Evolutionary conservation across 2,113 vertebrate genomes (phyloP).

Genomic region (Oreocharis arfaki): DNA sequence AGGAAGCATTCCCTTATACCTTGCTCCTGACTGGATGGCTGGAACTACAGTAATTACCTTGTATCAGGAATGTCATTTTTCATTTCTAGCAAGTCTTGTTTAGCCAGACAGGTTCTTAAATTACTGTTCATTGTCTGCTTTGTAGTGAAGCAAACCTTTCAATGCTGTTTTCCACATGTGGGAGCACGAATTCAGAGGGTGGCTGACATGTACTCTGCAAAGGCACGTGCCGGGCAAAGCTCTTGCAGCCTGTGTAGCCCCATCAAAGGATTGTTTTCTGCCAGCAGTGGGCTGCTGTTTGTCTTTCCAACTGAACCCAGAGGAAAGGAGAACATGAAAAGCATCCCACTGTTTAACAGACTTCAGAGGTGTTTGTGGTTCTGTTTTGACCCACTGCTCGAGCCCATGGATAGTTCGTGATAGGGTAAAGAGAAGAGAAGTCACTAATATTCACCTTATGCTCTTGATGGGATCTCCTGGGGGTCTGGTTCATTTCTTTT

Average conservation of each 20-base stretch:
- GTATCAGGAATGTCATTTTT: conserved; percentile 39
- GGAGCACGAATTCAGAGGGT: not conserved
- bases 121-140: conserved; percentile 7
- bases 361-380: not conserved
- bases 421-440: not conserved
- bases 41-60: conserved; percentile 18
- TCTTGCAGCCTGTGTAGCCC: not conserved
- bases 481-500: not conserved
- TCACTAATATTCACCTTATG: not conserved
- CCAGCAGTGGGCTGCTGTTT: not conserved
- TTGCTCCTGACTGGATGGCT: not conserved
- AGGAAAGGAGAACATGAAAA: not conserved
- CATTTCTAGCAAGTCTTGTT: conserved; percentile 29
- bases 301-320: not conserved
- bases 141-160: not conserved
- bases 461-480: not conserved
- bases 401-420: not conserved
- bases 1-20: not conserved
- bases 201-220: not conserved
- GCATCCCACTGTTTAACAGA: not conserved
- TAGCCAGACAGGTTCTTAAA: conserved; percentile 23
- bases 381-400: not conserved
- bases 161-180: not conserved
- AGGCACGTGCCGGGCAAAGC: not conserved
- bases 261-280: not conserved